Evolutionary conservation across 2,888 invertebrate species (phyloP).

Genomic region (Candidula unifasciata): DNA sequence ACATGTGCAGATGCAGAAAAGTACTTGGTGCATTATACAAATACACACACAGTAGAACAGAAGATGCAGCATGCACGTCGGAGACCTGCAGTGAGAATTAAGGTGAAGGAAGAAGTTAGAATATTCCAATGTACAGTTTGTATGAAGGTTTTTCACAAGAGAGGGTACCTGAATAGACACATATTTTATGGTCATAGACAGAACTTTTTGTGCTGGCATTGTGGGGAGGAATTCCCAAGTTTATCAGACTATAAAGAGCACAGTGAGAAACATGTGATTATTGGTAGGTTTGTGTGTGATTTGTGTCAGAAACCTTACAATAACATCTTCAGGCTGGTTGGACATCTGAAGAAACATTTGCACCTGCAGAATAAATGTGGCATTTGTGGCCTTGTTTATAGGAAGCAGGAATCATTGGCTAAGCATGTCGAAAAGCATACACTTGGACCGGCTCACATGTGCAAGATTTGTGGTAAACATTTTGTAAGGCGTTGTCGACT

Average conservation of each 20-base stretch:
- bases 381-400: too few species aligned
- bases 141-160: neutral
- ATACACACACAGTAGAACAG: neutral
- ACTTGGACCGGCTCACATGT: conserved; percentile 20
- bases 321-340: too few species aligned
- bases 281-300: conserved; percentile 29
- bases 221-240: conserved; percentile 21
- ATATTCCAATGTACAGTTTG: conserved; percentile 16
- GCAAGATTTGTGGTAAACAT: conserved; percentile 27
- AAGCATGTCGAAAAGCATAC: conserved; percentile 16
- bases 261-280: conserved; percentile 30
- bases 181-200: conserved; percentile 11
- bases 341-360: too few species aligned
- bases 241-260: conserved; percentile 32
- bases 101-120: neutral
- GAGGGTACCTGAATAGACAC: neutral
- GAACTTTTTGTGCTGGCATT: conserved; percentile 37
- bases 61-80: neutral
- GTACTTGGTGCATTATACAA: too few species aligned
- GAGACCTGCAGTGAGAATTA: neutral
- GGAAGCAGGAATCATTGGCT: conserved; percentile 6
- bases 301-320: conserved; percentile 32
- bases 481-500: conserved; percentile 11
- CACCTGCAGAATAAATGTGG: too few species aligned
- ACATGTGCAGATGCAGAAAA: too few species aligned